A percentile compares a stretch with the other conserved stretches of the same genome.
These are phyloP conservation scores for Heliconius eleuchia DNA, from an alignment of 1,140 invertebrate species.

Conservation along the genomic window DNA sequence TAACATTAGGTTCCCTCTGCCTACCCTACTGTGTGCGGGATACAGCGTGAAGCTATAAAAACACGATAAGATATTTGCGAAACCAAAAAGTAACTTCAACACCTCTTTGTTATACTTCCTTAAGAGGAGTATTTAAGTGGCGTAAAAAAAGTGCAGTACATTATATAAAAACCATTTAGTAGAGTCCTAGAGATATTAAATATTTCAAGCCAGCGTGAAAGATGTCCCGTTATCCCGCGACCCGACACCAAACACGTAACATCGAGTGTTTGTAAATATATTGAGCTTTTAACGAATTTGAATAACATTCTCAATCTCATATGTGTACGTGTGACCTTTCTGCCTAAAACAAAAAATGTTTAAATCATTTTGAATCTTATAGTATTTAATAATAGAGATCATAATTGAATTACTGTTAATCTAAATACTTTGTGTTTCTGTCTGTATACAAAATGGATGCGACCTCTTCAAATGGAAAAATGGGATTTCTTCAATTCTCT, in stretches of 20 bases:
- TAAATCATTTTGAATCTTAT: neutral
- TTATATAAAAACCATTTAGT: neutral
- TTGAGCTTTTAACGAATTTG: slow-evolving; percentile 45
- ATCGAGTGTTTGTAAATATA: slow-evolving; percentile 45
- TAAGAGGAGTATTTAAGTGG: neutral
- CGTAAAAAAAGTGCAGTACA: neutral
- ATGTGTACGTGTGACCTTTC: slow-evolving; percentile 20
- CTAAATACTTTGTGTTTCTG: slow-evolving; percentile 2
- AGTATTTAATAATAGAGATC: neutral
- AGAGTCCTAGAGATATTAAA: slow-evolving; percentile 2
- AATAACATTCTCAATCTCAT: slow-evolving; percentile 36
- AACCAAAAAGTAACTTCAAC: neutral
- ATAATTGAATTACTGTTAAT: neutral
- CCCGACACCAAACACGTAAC: slow-evolving; percentile 32
- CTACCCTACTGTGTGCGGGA: too few relatives aligned
- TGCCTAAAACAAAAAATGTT: neutral
- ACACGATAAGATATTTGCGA: too few relatives aligned
- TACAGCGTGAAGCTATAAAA: too few relatives aligned
- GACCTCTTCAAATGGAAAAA: slow-evolving; percentile 30
- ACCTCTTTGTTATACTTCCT: neutral
- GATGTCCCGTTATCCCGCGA: slow-evolving; percentile 6
- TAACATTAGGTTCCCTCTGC: too few relatives aligned
- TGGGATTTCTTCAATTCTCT: slow-evolving; percentile 25
- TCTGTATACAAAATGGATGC: slow-evolving; percentile 24
- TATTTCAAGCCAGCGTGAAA: neutral